Percentiles rank a stretch among this genome's conserved stretches.
Conservation (phyloP, 2,113 vertebrate species). For the Dromiciops gliroides region DNA sequence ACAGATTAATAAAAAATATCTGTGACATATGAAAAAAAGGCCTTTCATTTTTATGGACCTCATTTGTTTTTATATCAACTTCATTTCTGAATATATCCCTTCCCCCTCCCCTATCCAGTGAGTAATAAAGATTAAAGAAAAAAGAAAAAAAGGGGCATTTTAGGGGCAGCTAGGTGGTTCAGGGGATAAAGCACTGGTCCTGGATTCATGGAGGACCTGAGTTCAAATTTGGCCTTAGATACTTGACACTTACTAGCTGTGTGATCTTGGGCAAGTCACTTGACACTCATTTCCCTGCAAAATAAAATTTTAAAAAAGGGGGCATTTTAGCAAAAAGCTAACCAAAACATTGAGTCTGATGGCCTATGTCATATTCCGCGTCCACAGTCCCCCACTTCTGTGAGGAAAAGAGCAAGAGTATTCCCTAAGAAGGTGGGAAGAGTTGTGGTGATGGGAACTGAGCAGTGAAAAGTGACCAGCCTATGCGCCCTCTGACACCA, state of each 20-base stretch:
- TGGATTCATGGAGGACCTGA: no score
- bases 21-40: no score
- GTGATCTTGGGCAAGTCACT: no score
- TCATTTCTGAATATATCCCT: not conserved
- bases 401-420: not conserved
- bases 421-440: not conserved
- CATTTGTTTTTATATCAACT: not conserved
- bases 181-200: no score
- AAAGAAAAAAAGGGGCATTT: not conserved
- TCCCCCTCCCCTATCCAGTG: not conserved
- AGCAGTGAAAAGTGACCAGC: not conserved
- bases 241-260: no score
- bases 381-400: not conserved
- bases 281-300: no score
- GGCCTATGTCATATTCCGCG: not conserved
- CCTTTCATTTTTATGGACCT: not conserved
- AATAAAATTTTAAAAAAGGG: no score
- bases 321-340: not conserved
- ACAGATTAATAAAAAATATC: no score
- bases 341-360: not conserved
- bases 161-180: no score
- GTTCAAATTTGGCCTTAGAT: no score
- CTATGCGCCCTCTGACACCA: not conserved
- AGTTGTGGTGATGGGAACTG: not conserved
- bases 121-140: constrained; percentile 2